A percentile compares a stretch with the other conserved stretches of the same genome.
phyloP scores from a whole-genome alignment of 1,140 invertebrate species.

The Geopemphigus sp. region DNA sequence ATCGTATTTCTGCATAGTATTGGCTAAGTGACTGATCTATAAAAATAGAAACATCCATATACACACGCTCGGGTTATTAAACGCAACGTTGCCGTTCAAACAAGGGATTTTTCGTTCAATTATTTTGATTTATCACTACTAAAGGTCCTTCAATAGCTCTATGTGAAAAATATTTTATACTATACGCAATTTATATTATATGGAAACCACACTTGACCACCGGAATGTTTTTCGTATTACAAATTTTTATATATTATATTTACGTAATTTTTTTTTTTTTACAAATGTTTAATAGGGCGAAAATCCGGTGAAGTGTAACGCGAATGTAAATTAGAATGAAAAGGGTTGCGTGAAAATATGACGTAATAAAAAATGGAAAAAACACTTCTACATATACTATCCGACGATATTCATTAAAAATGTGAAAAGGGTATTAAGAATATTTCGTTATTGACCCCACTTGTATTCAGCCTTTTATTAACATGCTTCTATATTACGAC shows the following conservation, averaged over 20 bases:
- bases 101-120: neutral
- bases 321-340: constrained; percentile 30
- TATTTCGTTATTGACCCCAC: constrained; percentile 40
- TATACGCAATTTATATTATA: too few relatives aligned
- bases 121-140: constrained; percentile 16
- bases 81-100: constrained; percentile 3
- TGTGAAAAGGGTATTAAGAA: constrained; percentile 42
- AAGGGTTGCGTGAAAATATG: constrained; percentile 31
- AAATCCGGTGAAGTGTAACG: constrained; percentile 28
- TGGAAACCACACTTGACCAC: too few relatives aligned
- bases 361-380: constrained; percentile 26
- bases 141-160: constrained; percentile 4
- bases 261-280: constrained; percentile 1
- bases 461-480: constrained; percentile 35
- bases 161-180: too few relatives aligned
- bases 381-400: constrained; percentile 24
- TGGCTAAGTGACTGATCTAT: neutral
- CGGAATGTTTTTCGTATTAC: too few relatives aligned
- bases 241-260: neutral
- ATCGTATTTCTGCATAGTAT: constrained; percentile 23
- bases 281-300: constrained; percentile 27
- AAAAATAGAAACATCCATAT: constrained; percentile 35
- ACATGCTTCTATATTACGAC: constrained; percentile 16
- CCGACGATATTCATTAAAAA: constrained; percentile 43
- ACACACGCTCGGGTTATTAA: constrained; percentile 1